Conservation (phyloP, 2,888 invertebrate species). For the Drosophila atripex region DNA sequence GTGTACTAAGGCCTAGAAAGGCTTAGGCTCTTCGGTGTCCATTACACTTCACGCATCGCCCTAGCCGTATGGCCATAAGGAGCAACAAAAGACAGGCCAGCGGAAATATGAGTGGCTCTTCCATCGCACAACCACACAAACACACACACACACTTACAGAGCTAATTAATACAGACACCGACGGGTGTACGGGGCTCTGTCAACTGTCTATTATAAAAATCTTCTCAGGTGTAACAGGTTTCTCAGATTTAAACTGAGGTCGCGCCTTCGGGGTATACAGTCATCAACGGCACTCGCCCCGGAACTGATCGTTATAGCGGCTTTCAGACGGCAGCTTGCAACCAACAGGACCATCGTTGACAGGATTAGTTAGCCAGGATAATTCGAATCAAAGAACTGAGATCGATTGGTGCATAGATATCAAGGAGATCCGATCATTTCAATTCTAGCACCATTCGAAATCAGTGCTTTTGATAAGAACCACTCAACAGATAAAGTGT, state of each 20-base stretch:
- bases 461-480: slow-evolving; percentile 82
- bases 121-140: slow-evolving; percentile 28
- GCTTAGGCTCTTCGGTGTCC: slow-evolving; percentile 45
- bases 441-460: slow-evolving; percentile 83
- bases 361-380: slow-evolving; percentile 4
- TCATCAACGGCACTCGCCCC: slow-evolving; percentile 55
- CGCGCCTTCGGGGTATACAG: slow-evolving; percentile 54
- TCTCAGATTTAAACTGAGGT: slow-evolving; percentile 81
- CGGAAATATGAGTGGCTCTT: slow-evolving; percentile 69
- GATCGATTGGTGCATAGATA: slow-evolving; percentile 83
- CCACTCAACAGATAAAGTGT: slow-evolving; percentile 52
- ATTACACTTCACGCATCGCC: slow-evolving; percentile 53
- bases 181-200: slow-evolving; percentile 16
- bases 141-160: no score
- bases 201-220: slow-evolving; percentile 78
- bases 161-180: slow-evolving; percentile 1
- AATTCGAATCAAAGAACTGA: slow-evolving; percentile 81
- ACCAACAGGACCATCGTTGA: slow-evolving; percentile 2
- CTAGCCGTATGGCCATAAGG: slow-evolving; percentile 33
- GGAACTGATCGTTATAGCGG: slow-evolving; percentile 45
- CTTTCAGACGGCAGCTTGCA: slow-evolving; percentile 8
- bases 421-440: slow-evolving; percentile 28
- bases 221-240: slow-evolving; percentile 83
- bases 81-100: slow-evolving; percentile 47
- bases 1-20: slow-evolving; percentile 32